A percentile compares a stretch with the other conserved stretches of the same genome.
Evolutionary conservation across 2,113 vertebrate genomes (phyloP).

Genomic region (Chloebia gouldiae): DNA sequence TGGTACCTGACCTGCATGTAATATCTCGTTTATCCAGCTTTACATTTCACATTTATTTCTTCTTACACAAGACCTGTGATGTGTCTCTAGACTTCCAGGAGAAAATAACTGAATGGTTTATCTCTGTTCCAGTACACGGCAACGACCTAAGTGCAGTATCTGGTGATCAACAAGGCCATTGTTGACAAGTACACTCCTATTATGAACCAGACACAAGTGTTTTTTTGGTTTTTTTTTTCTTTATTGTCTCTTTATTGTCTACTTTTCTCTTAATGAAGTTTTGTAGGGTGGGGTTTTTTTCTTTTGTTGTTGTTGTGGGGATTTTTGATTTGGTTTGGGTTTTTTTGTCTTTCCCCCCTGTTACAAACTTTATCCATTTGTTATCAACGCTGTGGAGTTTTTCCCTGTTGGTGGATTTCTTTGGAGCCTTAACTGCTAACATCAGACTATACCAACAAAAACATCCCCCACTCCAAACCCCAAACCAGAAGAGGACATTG

Average conservation of each 20-base stretch:
- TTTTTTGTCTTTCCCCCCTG: neutral
- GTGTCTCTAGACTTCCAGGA: neutral
- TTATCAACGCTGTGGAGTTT: neutral
- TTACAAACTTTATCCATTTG: neutral
- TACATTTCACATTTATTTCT: neutral
- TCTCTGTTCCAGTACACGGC: neutral
- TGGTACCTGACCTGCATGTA: neutral
- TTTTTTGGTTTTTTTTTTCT: neutral
- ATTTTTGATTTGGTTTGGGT: neutral
- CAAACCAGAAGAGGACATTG: neutral
- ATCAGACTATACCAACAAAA: neutral
- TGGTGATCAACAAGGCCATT: neutral
- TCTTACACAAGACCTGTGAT: neutral
- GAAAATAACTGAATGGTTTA: neutral
- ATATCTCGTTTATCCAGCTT: neutral
- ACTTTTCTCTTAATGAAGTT: neutral
- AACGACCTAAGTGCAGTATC: neutral
- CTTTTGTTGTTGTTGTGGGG: neutral
- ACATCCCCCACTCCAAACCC: rapidly evolving
- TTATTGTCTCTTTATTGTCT: neutral
- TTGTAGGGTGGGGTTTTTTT: neutral
- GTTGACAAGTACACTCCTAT: neutral
- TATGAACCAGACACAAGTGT: neutral
- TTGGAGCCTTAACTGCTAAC: neutral
- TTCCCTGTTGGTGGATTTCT: neutral